phyloP scores from a whole-genome alignment of 2,888 invertebrate genomes.

The Acanthosepion esculentum region DNA sequence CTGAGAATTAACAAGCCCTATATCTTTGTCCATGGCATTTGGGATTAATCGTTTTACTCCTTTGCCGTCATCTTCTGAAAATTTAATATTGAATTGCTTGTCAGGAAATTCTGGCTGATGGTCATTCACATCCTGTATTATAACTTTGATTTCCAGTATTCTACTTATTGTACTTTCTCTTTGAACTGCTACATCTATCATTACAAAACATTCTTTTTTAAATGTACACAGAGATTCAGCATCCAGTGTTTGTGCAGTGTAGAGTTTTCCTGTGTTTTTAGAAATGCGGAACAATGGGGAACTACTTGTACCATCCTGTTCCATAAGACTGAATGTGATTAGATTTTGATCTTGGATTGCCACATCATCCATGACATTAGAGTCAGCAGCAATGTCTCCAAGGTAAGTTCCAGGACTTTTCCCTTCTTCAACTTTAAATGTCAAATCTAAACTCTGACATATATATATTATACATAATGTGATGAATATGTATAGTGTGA shows the following conservation, averaged over 20 bases:
- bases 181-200: not conserved
- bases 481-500: not conserved
- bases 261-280: not conserved
- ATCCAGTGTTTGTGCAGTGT: not conserved
- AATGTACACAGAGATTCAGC: not conserved
- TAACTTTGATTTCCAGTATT: not conserved
- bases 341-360: not conserved
- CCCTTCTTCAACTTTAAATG: not conserved
- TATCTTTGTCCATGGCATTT: not conserved
- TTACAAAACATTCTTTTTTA: not conserved
- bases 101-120: not conserved
- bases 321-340: constrained; percentile 21
- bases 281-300: not conserved
- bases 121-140: not conserved
- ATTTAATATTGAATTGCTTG: not conserved
- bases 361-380: not conserved
- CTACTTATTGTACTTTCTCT: not conserved
- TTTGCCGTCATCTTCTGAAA: not conserved
- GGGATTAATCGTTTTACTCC: not conserved
- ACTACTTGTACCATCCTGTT: constrained; percentile 5
- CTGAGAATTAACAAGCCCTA: not conserved
- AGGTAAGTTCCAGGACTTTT: constrained; percentile 11
- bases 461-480: not conserved
- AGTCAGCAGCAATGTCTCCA: not conserved
- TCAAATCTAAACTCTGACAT: not conserved